A percentile compares a stretch with the other conserved stretches of the same genome.
phyloP scores from a whole-genome alignment of 2,797 vertebrate genomes.

The Propithecus deckenii region DNA sequence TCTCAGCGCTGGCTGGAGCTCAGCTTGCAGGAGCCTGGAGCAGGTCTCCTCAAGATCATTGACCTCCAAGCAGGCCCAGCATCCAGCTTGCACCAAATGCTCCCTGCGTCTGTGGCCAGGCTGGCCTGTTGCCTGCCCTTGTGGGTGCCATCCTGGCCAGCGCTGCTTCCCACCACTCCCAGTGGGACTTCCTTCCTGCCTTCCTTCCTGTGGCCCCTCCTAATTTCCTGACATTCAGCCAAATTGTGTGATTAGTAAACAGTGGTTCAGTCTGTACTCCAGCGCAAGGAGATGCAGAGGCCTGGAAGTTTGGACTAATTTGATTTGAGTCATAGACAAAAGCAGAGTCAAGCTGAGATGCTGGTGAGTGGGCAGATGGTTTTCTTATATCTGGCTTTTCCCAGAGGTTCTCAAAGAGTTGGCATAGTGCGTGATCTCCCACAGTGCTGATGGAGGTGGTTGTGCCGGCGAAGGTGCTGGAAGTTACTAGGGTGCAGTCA shows the following conservation, averaged over 20 bases:
- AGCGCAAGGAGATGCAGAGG: not conserved
- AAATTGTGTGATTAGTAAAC: not conserved
- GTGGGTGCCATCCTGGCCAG: not conserved
- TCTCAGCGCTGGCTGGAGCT: not conserved
- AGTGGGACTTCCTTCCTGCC: not conserved
- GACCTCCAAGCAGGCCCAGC: not conserved
- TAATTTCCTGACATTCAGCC: not conserved
- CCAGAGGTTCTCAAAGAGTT: not conserved
- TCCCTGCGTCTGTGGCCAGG: not conserved
- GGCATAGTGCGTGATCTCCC: accelerated
- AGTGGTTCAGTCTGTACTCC: not conserved
- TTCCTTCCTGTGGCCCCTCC: not conserved
- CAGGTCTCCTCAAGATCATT: not conserved
- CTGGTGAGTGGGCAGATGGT: not conserved
- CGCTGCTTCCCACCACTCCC: not conserved
- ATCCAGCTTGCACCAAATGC: not conserved
- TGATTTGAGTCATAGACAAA: not conserved
- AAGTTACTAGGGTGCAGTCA: not conserved
- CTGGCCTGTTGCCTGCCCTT: not conserved
- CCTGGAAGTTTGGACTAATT: not conserved
- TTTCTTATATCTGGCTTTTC: not conserved
- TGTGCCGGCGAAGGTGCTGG: accelerated
- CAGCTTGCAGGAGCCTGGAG: not conserved
- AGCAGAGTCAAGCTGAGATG: not conserved
- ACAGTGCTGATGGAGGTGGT: accelerated